Evolutionary conservation across 2,113 vertebrate species (phyloP).

Genomic region (Polyodon spathula): DNA sequence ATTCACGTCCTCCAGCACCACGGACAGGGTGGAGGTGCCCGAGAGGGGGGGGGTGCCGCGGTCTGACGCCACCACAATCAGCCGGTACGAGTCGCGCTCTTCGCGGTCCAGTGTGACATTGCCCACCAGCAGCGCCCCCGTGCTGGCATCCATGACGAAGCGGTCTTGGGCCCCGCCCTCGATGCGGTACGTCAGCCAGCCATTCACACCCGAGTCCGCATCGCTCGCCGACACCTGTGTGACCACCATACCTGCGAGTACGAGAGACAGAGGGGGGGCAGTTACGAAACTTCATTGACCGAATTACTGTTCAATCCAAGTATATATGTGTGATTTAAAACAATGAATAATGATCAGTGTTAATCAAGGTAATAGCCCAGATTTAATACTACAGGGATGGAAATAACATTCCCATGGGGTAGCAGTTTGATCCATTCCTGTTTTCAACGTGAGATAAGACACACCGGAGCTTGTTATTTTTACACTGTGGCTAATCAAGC

Average conservation of each 20-base stretch:
- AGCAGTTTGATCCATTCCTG: too few relatives aligned
- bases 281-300: too few relatives aligned
- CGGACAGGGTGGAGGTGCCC: constrained; percentile 68
- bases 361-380: too few relatives aligned
- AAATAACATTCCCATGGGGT: too few relatives aligned
- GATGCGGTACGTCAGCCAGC: constrained; percentile 79
- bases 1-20: constrained; percentile 81
- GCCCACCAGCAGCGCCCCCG: constrained; percentile 73
- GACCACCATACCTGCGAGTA: constrained; percentile 73
- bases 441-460: too few relatives aligned
- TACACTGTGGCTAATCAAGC: too few relatives aligned
- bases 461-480: too few relatives aligned
- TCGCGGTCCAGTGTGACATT: constrained; percentile 82
- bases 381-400: too few relatives aligned
- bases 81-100: constrained; percentile 72
- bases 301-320: too few relatives aligned
- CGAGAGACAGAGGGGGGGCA: neutral
- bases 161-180: constrained; percentile 86
- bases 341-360: too few relatives aligned
- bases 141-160: constrained; percentile 68
- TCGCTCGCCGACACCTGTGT: constrained; percentile 79
- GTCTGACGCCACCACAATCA: constrained; percentile 77
- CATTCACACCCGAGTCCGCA: constrained; percentile 77
- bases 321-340: too few relatives aligned
- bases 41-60: constrained; percentile 73